phyloP scores from a whole-genome alignment of 2,797 vertebrate genomes.

The Pangasius djambal region DNA sequence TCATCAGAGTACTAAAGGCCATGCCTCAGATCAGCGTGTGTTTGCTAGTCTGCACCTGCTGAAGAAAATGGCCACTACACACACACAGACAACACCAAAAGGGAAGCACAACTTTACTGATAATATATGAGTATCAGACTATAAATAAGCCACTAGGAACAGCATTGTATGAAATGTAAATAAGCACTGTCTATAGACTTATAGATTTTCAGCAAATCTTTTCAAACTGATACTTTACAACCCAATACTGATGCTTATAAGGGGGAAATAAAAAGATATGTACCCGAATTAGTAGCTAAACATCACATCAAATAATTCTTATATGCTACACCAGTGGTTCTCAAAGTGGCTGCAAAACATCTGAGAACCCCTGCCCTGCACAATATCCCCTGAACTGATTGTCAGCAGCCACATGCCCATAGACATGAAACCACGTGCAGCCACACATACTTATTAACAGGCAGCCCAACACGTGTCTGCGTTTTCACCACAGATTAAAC shows the following conservation, averaged over 20 bases:
- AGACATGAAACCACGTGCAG: neutral
- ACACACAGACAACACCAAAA: neutral
- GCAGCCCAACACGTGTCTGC: conserved; percentile 22
- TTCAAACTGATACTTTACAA: neutral
- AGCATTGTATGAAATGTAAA: neutral
- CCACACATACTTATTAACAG: conserved; percentile 9
- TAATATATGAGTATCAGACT: neutral
- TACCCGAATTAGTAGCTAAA: neutral
- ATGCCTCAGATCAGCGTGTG: conserved; percentile 22
- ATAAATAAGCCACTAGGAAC: neutral
- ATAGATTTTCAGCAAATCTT: neutral
- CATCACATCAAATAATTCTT: neutral
- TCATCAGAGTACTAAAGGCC: conserved; percentile 26
- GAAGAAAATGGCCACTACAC: conserved; percentile 15
- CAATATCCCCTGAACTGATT: neutral
- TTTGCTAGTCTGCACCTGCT: conserved; percentile 46
- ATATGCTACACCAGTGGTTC: neutral
- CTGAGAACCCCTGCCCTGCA: neutral
- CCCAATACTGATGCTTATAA: neutral
- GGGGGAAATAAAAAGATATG: neutral
- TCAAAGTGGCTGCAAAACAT: neutral
- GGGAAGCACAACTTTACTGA: neutral
- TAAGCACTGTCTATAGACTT: neutral
- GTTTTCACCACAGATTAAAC: conserved; percentile 27
- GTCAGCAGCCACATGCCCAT: conserved; percentile 4